Conservation (phyloP, 2,888 invertebrate genomes). For the Melieria crassipennis region DNA sequence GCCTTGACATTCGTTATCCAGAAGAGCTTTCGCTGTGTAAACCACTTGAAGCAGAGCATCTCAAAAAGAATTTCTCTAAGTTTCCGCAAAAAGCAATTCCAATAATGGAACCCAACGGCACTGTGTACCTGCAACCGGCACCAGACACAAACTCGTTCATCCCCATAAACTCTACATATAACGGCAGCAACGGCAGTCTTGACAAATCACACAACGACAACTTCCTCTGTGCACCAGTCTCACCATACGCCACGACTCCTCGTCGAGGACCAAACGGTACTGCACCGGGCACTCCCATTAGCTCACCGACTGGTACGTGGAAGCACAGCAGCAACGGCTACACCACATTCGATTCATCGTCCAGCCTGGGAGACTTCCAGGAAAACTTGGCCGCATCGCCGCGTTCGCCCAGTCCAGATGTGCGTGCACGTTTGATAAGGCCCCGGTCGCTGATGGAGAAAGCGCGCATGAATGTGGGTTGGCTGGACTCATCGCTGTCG, state of each 20-base stretch:
- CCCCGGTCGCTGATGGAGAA: conserved; percentile 90
- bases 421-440: conserved; percentile 78
- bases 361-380: conserved; percentile 66
- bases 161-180: conserved; percentile 74
- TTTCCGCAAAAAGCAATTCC: conserved; percentile 68
- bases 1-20: conserved; percentile 92
- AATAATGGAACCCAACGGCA: conserved; percentile 62
- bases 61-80: conserved; percentile 87
- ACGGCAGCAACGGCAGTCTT: conserved; percentile 77
- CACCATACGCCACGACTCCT: conserved; percentile 54
- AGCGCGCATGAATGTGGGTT: conserved; percentile 93
- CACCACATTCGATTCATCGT: conserved; percentile 64
- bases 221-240: conserved; percentile 68
- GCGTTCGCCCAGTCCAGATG: conserved; percentile 80
- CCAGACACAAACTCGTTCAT: conserved; percentile 90
- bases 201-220: conserved; percentile 69
- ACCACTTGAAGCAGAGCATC: conserved; percentile 82
- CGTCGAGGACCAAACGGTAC: conserved; percentile 64
- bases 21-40: conserved; percentile 97
- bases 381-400: conserved; percentile 86
- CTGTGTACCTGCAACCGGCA: conserved; percentile 64
- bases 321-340: conserved; percentile 61
- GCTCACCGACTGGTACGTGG: conserved; percentile 74
- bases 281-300: conserved; percentile 76
- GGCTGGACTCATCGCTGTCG: conserved; percentile 97